Evolutionary conservation across 2,113 vertebrate genomes (phyloP).

Genomic region (Lagenorhynchus albirostris): DNA sequence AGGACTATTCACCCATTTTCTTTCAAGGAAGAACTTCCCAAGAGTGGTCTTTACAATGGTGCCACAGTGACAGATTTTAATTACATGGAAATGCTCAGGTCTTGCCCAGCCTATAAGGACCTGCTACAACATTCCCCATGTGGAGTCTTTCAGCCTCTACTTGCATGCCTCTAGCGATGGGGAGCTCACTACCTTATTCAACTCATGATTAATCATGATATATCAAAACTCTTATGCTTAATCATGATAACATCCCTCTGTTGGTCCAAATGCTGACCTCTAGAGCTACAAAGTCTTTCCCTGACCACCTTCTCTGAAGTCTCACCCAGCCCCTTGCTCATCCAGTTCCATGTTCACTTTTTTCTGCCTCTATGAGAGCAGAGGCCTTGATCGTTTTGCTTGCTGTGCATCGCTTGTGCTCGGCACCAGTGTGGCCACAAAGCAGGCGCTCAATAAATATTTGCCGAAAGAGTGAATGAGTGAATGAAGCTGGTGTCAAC

Average conservation of each 20-base stretch:
- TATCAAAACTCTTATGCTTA: background rate
- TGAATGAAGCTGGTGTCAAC: background rate
- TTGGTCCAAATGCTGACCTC: background rate
- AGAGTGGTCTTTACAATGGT: background rate
- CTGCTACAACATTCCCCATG: background rate
- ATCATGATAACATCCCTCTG: background rate
- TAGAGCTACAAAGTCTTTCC: background rate
- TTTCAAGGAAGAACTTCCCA: background rate
- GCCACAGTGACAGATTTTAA: background rate
- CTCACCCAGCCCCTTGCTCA: background rate
- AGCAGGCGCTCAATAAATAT: background rate
- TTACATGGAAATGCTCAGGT: background rate
- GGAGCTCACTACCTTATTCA: background rate
- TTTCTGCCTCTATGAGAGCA: background rate
- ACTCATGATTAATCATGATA: background rate
- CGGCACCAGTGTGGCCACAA: fast-evolving
- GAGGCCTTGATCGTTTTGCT: background rate
- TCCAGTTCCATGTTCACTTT: background rate
- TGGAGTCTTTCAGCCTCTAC: background rate
- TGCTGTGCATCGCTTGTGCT: too few relatives aligned
- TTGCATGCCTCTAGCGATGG: background rate
- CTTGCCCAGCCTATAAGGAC: background rate
- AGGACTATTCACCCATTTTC: background rate
- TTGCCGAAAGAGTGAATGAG: background rate
- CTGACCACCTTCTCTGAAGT: background rate